Evolutionary conservation across 2,797 vertebrate genomes (phyloP), one percentile per base, ranked within the genome.

Genomic region (Heliangelus exortis): DNA sequence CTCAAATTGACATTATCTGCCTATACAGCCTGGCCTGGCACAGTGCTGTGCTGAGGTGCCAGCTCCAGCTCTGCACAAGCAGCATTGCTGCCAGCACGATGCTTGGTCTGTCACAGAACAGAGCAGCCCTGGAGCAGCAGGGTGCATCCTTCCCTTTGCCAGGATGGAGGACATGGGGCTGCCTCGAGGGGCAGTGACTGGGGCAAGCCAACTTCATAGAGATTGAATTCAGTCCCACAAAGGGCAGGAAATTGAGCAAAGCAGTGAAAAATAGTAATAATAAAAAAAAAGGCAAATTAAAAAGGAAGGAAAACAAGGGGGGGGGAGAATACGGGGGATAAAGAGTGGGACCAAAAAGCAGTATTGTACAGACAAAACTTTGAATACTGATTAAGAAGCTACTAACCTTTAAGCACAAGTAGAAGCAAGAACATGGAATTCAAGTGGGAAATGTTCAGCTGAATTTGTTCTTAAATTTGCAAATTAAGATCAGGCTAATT

Each of bases 391-490:
- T 84, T 67, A 50, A 73, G 69, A 92, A 51, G 69, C 47, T 80
- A 93, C 88, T 83, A 75, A 94, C 84, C 92, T 93, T 77, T 48
- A 33, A 86, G 75, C 34, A 28, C 22, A 71, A 69, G 71, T 8
- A 57, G 78, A 87, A 63, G 23, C 17, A 85, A 82, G 51, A 74
- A 66, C n/a, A 58, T 28, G 16, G 22, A 87, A 85, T 55, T 69
- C 28, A 78, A 81, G 43, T 33, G 22, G 47, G 76, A 92, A 89
- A 57, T 7, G 6, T 68, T 36, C 51, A 47, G 17, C 8, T 72
- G 73, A 15, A 39, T 75, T 80, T 62, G n/a, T 41, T 84, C 48
- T 80, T 53, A 77, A 62, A 93, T 59, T 62, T 90, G 39, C 67
- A 92, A 76, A 80, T 62, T 72, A 51, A 53, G 16, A 79, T 62